phyloP scores from a whole-genome alignment of 2,888 invertebrate genomes.

The Disparrhopalites patrizii region DNA sequence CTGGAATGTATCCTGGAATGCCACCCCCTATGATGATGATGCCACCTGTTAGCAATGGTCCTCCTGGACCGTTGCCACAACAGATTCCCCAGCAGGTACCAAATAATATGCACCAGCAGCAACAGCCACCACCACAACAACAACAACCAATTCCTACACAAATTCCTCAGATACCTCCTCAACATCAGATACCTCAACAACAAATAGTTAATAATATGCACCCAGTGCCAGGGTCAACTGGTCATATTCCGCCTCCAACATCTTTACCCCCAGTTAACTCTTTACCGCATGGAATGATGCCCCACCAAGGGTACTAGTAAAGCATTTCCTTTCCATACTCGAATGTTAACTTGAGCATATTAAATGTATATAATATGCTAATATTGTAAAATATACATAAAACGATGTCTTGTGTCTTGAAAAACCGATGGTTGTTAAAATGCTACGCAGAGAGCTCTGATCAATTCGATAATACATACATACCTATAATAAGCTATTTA shows the following conservation, averaged over 20 bases:
- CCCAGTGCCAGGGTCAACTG: not conserved
- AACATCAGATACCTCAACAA: slow-evolving; percentile 22
- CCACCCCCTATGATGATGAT: slow-evolving; percentile 20
- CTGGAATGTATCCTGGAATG: slow-evolving; percentile 30
- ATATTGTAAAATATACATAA: too few relatives aligned
- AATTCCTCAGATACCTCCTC: slow-evolving; percentile 26
- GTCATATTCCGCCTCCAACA: not conserved
- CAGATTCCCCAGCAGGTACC: slow-evolving; percentile 3
- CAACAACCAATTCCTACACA: slow-evolving; percentile 15
- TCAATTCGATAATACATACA: not conserved
- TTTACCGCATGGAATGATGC: slow-evolving; percentile 29
- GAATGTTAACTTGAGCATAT: too few relatives aligned
- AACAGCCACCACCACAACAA: slow-evolving; percentile 5
- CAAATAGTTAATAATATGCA: slow-evolving; percentile 7
- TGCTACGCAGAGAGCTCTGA: not conserved
- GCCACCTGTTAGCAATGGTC: slow-evolving; percentile 26
- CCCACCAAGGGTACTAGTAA: slow-evolving; percentile 22
- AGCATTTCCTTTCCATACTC: not conserved
- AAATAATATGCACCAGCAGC: slow-evolving; percentile 16
- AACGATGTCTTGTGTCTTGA: too few relatives aligned
- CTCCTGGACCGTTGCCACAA: slow-evolving; percentile 25
- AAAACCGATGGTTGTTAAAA: not conserved
- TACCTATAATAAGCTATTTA: not conserved
- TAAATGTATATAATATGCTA: too few relatives aligned
- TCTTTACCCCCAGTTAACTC: slow-evolving; percentile 9